phyloP scores from a whole-genome alignment of 2,888 invertebrate genomes.

The Neoitamus cyanurus region DNA sequence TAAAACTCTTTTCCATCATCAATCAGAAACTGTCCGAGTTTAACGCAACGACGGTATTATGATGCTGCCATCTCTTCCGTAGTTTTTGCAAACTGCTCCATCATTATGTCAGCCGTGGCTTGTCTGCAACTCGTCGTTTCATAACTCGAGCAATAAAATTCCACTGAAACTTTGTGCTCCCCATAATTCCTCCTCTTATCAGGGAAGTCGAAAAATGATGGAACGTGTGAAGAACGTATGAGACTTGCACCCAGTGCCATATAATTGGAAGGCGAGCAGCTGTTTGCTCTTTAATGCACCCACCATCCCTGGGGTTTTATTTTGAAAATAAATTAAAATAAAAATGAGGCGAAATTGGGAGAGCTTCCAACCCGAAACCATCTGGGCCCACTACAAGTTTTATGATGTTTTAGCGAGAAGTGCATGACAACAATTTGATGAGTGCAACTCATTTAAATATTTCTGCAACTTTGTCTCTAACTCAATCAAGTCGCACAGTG shows the following conservation, averaged over 20 bases:
- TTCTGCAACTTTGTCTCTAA: neutral
- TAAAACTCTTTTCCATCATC: neutral
- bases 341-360: neutral
- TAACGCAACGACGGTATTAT: neutral
- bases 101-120: neutral
- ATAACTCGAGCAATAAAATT: neutral
- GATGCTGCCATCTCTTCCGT: neutral
- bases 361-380: neutral
- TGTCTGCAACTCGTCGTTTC: neutral
- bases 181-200: neutral
- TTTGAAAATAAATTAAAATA: neutral
- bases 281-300: neutral
- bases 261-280: neutral
- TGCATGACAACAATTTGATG: slow-evolving; percentile 12
- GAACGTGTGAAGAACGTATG: neutral
- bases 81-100: neutral
- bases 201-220: neutral
- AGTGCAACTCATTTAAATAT: slow-evolving; percentile 25
- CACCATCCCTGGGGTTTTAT: neutral
- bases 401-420: neutral
- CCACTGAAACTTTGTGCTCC: neutral
- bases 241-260: neutral
- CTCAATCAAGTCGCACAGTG: neutral
- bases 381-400: neutral
- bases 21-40: neutral